phyloP scores from a whole-genome alignment of 2,888 invertebrate genomes.

The Ommatoiulus sabulosus region DNA sequence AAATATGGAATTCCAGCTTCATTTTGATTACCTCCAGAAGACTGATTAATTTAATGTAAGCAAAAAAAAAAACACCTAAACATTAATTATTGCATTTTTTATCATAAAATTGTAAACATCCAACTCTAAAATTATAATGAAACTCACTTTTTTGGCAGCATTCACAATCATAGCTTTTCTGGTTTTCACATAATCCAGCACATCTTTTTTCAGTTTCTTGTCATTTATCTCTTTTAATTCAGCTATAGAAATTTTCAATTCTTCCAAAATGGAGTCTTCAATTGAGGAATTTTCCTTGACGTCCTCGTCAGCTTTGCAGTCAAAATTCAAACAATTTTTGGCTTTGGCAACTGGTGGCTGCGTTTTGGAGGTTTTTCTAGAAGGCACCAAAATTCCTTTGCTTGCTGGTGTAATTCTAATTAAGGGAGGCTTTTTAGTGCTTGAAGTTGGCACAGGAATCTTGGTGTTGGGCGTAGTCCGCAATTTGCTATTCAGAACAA shows the following conservation, averaged over 20 bases:
- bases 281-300: background rate
- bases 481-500: background rate
- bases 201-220: background rate
- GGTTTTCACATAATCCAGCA: background rate
- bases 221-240: background rate
- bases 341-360: background rate
- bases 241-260: background rate
- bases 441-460: background rate
- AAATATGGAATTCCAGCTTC: background rate
- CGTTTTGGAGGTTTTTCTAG: background rate
- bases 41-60: background rate
- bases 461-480: background rate
- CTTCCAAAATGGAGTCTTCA: background rate
- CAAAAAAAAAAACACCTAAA: background rate
- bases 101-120: background rate
- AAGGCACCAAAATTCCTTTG: background rate
- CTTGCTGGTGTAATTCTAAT: background rate
- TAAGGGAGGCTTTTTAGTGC: background rate
- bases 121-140: background rate
- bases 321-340: background rate
- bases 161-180: conserved; percentile 10
- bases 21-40: background rate
- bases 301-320: background rate
- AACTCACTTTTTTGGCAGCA: background rate
- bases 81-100: background rate